Percentiles rank a stretch among this genome's conserved stretches.
Evolutionary conservation across 2,888 invertebrate species (phyloP).

Genomic region (Ellobium chinense): DNA sequence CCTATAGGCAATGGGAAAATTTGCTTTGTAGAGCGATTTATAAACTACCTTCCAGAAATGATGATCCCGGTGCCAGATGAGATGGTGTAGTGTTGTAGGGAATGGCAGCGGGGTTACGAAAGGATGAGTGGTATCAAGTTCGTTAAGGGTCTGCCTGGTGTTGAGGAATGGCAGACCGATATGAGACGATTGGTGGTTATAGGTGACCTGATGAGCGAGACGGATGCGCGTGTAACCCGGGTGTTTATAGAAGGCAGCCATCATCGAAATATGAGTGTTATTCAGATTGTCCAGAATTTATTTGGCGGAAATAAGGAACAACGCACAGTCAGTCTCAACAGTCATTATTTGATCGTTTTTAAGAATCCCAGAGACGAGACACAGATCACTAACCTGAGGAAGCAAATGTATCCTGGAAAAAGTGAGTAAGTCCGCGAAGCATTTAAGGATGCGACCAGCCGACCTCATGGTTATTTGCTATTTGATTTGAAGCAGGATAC

Average conservation of each 20-base stretch:
- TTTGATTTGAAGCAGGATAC: constrained; percentile 33
- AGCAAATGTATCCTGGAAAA: neutral
- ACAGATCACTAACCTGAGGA: neutral
- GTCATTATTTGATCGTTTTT: neutral
- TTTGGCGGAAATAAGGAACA: constrained; percentile 8
- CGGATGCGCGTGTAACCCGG: too few relatives aligned
- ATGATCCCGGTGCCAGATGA: neutral
- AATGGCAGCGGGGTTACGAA: neutral
- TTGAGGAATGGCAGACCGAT: neutral
- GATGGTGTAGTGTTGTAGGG: neutral
- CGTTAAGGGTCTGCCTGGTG: neutral
- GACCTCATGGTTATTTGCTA: constrained; percentile 35
- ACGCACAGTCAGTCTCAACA: neutral
- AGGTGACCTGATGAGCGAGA: too few relatives aligned
- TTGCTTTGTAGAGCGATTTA: neutral
- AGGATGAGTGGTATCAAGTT: neutral
- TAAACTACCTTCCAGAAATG: neutral
- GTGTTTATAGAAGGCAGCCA: too few relatives aligned
- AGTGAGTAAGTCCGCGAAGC: neutral
- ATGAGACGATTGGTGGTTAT: neutral
- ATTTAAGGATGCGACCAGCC: neutral
- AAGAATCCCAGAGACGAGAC: neutral
- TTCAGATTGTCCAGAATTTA: neutral
- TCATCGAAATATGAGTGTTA: neutral
- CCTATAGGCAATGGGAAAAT: neutral